These are phyloP conservation scores for Pelvicachromis taeniatus DNA, from an alignment of 2,113 vertebrate species.

Conservation along the genomic window DNA sequence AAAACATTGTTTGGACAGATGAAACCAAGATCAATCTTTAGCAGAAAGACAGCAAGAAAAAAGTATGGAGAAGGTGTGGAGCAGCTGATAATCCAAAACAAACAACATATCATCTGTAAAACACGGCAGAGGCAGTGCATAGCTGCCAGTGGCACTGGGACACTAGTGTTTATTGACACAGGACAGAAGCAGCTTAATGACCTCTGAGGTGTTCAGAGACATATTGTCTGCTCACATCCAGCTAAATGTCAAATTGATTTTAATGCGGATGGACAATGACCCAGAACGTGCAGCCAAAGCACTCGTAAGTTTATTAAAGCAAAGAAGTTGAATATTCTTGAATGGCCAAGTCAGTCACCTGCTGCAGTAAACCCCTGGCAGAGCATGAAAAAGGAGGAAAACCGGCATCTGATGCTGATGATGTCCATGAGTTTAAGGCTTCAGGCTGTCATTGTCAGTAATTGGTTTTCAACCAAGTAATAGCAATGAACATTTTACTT, in stretches of 20 bases:
- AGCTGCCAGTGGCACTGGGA: not conserved
- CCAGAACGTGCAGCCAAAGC: not conserved
- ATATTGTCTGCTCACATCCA: not conserved
- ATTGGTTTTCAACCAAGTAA: too few relatives aligned
- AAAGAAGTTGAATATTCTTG: too few relatives aligned
- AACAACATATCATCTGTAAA: not conserved
- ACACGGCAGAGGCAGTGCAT: accelerated
- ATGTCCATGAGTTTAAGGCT: too few relatives aligned
- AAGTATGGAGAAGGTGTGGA: not conserved
- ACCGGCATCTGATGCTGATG: too few relatives aligned
- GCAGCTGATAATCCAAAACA: not conserved
- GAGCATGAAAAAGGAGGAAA: too few relatives aligned
- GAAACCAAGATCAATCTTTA: not conserved
- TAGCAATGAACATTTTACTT: too few relatives aligned
- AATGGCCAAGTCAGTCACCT: too few relatives aligned
- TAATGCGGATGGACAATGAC: not conserved
- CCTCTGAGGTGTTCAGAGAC: not conserved
- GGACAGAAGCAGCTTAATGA: not conserved
- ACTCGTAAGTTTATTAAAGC: too few relatives aligned
- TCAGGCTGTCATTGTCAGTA: too few relatives aligned
- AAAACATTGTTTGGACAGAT: not conserved
- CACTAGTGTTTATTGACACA: not conserved
- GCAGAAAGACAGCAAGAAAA: too few relatives aligned
- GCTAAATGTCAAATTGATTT: not conserved
- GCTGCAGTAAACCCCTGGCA: too few relatives aligned